Percentiles rank a stretch among this genome's conserved stretches.
Evolutionary conservation across 2,797 vertebrate genomes (phyloP).

Genomic region (Danio choprae): DNA sequence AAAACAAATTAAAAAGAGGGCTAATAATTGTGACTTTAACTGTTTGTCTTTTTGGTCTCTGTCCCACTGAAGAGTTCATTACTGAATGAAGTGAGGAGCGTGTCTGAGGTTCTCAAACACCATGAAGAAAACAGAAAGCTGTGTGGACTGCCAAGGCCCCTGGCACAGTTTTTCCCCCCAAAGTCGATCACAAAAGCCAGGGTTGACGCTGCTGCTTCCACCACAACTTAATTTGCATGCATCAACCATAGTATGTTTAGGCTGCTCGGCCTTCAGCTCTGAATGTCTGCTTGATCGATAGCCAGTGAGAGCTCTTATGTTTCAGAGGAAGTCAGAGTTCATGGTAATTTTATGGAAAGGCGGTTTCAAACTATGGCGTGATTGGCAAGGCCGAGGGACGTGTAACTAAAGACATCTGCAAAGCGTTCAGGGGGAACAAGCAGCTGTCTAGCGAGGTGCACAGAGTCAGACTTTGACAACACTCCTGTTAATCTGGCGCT

Average conservation of each 20-base stretch:
- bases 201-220: neutral
- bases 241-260: constrained; percentile 17
- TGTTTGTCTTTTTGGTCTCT: neutral
- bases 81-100: constrained; percentile 1
- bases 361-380: neutral
- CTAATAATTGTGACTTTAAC: no score
- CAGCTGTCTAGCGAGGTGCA: constrained; percentile 26
- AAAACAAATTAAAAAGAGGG: no score
- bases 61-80: constrained; percentile 12
- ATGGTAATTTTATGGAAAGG: constrained; percentile 21
- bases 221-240: constrained; percentile 37
- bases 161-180: constrained; percentile 3
- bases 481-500: constrained; percentile 42
- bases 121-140: constrained; percentile 20
- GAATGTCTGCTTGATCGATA: constrained; percentile 26
- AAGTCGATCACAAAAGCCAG: constrained; percentile 26
- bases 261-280: constrained; percentile 28
- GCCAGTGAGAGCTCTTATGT: neutral
- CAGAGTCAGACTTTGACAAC: constrained; percentile 30
- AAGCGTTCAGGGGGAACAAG: constrained; percentile 4
- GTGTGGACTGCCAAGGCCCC: constrained; percentile 2
- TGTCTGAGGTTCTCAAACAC: neutral
- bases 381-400: constrained; percentile 3
- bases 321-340: constrained; percentile 4
- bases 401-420: constrained; percentile 33